A percentile compares a stretch with the other conserved stretches of the same genome.
phyloP scores from a whole-genome alignment of 2,888 invertebrate genomes.

The Toxonevra muliebris region DNA sequence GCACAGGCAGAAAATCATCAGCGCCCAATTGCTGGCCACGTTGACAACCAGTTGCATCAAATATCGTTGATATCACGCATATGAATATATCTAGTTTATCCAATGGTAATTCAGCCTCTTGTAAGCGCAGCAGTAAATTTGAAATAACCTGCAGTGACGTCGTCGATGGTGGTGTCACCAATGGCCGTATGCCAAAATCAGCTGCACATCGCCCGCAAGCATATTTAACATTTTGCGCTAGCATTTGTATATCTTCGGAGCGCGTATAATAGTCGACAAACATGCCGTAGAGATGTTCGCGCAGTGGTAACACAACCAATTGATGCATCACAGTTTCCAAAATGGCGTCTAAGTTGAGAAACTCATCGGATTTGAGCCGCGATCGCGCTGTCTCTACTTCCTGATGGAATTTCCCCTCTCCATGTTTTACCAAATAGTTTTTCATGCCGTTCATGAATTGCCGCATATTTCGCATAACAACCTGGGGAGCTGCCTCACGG shows the following conservation, averaged over 20 bases:
- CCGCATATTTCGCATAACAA: slow-evolving; percentile 89
- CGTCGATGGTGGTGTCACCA: slow-evolving; percentile 80
- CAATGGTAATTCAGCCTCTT: slow-evolving; percentile 90
- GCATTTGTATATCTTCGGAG: slow-evolving; percentile 75
- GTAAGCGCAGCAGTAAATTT: slow-evolving; percentile 81
- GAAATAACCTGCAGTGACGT: slow-evolving; percentile 80
- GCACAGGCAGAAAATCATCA: slow-evolving; percentile 89
- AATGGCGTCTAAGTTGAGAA: slow-evolving; percentile 94
- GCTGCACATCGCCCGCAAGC: slow-evolving; percentile 59
- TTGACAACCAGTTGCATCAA: slow-evolving; percentile 71
- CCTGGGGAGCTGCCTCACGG: slow-evolving; percentile 85
- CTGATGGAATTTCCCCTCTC: slow-evolving; percentile 90
- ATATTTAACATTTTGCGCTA: slow-evolving; percentile 67
- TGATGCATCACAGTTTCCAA: slow-evolving; percentile 94
- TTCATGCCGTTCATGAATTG: slow-evolving; percentile 99
- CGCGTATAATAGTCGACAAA: slow-evolving; percentile 89
- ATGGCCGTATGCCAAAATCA: slow-evolving; percentile 67
- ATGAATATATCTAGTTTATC: slow-evolving; percentile 92
- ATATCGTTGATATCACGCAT: slow-evolving; percentile 88
- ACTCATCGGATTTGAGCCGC: slow-evolving; percentile 86
- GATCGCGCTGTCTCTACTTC: slow-evolving; percentile 76
- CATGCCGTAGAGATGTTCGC: slow-evolving; percentile 83
- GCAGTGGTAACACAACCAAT: slow-evolving; percentile 85
- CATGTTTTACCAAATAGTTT: slow-evolving; percentile 95
- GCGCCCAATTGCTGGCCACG: slow-evolving; percentile 72